Evolutionary conservation across 2,888 invertebrate genomes (phyloP).

Genomic region (Microplitis deprimator): DNA sequence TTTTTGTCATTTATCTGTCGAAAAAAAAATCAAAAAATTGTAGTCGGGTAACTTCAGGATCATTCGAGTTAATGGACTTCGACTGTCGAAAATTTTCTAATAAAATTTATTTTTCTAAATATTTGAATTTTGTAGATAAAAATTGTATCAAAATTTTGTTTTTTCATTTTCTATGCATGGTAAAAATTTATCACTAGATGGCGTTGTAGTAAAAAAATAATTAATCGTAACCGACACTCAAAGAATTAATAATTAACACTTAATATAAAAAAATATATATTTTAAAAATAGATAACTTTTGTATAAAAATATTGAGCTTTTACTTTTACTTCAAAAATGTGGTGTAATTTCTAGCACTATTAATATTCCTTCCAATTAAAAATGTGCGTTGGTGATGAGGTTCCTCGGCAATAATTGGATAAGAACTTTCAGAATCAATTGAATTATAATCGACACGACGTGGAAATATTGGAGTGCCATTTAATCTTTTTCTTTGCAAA

Average conservation of each 20-base stretch:
- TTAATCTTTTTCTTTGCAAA: constrained; percentile 65
- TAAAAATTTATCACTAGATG: no score
- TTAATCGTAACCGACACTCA: no score
- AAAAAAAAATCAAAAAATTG: no score
- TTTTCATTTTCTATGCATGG: no score
- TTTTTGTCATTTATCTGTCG: no score
- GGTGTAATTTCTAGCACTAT: background rate
- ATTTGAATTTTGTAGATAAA: no score
- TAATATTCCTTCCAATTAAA: constrained; percentile 2
- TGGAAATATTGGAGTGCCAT: constrained; percentile 32
- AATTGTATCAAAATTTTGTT: no score
- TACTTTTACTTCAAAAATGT: background rate
- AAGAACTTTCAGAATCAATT: constrained; percentile 32
- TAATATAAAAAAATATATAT: background rate
- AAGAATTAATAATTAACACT: background rate
- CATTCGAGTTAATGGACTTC: no score
- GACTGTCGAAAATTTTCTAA: no score
- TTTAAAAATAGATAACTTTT: background rate
- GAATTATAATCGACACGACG: constrained; percentile 24
- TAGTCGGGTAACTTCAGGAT: no score
- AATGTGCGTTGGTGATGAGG: constrained; percentile 41
- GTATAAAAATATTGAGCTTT: background rate
- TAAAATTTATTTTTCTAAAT: no score
- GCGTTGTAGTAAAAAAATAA: no score
- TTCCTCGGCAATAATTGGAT: constrained; percentile 38